A percentile compares a stretch with the other conserved stretches of the same genome.
phyloP scores from a whole-genome alignment of 2,888 invertebrate species.

The Sesamia inferens region DNA sequence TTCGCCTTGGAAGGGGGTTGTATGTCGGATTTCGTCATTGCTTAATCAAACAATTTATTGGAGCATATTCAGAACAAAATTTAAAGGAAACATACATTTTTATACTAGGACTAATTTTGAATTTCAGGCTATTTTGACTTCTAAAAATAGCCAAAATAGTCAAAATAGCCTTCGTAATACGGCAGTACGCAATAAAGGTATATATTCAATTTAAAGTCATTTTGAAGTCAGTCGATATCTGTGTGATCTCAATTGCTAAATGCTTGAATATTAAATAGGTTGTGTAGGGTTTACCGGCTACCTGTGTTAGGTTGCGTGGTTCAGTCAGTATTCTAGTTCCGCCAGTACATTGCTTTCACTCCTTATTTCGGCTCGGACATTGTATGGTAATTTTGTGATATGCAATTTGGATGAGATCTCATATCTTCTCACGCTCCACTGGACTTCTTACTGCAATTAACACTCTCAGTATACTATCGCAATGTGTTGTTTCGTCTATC shows the following conservation, averaged over 20 bases:
- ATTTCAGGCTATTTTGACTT: conserved; percentile 9
- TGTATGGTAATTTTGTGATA: conserved; percentile 78
- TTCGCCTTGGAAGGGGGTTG: conserved; percentile 41
- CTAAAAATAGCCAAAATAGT: conserved; percentile 20
- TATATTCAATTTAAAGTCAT: conserved; percentile 50
- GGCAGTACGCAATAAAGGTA: conserved; percentile 46
- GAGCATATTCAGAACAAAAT: conserved; percentile 2
- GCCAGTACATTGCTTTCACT: conserved; percentile 74
- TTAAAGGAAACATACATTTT: not conserved
- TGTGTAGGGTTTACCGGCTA: conserved; percentile 68
- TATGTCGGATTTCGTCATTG: conserved; percentile 37
- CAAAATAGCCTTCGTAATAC: conserved; percentile 48
- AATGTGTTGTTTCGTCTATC: conserved; percentile 67
- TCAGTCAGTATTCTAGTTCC: conserved; percentile 45
- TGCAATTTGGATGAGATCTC: conserved; percentile 73
- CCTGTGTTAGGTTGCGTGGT: conserved; percentile 57
- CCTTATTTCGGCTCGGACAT: conserved; percentile 75
- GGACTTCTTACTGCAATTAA: conserved; percentile 76
- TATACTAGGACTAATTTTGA: not conserved
- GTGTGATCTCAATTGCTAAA: conserved; percentile 75
- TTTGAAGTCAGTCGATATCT: conserved; percentile 58
- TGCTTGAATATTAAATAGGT: conserved; percentile 75
- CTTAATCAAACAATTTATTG: conserved; percentile 30
- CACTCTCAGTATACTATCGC: conserved; percentile 68
- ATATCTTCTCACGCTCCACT: conserved; percentile 79